Percentiles rank a stretch among this genome's conserved stretches.
Conservation (phyloP, 2,797 vertebrate genomes). For the Pitangus sulphuratus region DNA sequence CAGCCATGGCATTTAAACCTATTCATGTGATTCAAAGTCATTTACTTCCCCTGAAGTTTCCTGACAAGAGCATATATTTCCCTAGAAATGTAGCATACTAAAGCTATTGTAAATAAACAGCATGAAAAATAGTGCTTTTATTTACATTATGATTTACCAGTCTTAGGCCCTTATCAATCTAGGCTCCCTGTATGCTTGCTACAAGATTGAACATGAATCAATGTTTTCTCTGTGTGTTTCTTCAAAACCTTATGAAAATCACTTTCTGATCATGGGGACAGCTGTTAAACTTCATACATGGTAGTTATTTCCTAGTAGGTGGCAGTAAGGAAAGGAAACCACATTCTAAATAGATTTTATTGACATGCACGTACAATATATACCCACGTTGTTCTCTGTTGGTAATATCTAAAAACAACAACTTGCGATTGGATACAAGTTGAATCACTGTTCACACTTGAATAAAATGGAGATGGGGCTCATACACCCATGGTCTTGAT, state of each 20-base stretch:
- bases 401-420: slow-evolving; percentile 1
- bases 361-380: not conserved
- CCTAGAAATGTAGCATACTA: slow-evolving; percentile 73
- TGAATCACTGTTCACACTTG: not conserved
- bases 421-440: not conserved
- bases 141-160: slow-evolving; percentile 75
- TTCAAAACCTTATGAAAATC: slow-evolving; percentile 51
- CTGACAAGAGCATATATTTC: slow-evolving; percentile 82
- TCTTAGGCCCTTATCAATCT: slow-evolving; percentile 62
- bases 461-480: slow-evolving; percentile 24
- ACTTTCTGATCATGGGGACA: slow-evolving; percentile 44
- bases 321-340: slow-evolving; percentile 34
- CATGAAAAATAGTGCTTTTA: slow-evolving; percentile 76
- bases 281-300: slow-evolving; percentile 56
- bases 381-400: not conserved
- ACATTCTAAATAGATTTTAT: slow-evolving; percentile 57
- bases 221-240: slow-evolving; percentile 39
- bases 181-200: slow-evolving; percentile 45
- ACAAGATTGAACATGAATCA: slow-evolving; percentile 70
- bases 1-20: slow-evolving; percentile 73
- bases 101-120: slow-evolving; percentile 74
- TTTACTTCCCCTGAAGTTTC: slow-evolving; percentile 78
- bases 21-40: slow-evolving; percentile 80
- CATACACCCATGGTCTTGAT: not conserved
- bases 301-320: slow-evolving; percentile 23